Evolutionary conservation across 2,113 vertebrate species (phyloP).

Genomic region (Centropristis striata): DNA sequence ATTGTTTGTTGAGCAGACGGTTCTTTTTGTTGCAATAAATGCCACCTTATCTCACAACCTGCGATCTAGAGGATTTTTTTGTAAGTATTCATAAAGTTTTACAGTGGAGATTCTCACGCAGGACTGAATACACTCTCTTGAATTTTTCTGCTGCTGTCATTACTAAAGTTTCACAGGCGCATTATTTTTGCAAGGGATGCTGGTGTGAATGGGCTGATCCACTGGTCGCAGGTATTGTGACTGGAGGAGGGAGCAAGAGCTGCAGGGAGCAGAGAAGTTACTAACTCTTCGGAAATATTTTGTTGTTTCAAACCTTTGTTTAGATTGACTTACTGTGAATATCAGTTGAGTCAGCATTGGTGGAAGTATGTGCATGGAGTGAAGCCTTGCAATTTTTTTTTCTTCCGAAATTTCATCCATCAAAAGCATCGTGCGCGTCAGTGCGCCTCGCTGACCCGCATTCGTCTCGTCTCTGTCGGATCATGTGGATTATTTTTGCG

Average conservation of each 20-base stretch:
- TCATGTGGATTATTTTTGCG: slow-evolving; percentile 78
- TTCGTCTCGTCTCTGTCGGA: slow-evolving; percentile 17
- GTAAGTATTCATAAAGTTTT: background rate
- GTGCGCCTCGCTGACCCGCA: slow-evolving; percentile 26
- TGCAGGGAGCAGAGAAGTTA: background rate
- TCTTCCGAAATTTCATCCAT: slow-evolving; percentile 24
- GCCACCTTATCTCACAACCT: background rate
- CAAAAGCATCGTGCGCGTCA: slow-evolving; percentile 23
- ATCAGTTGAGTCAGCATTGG: background rate
- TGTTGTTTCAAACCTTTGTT: background rate
- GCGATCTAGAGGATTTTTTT: background rate
- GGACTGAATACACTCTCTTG: background rate
- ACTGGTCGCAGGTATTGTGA: slow-evolving; percentile 33
- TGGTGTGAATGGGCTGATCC: slow-evolving; percentile 43
- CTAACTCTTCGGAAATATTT: background rate
- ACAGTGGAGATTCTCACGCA: background rate
- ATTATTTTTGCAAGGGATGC: slow-evolving; percentile 34
- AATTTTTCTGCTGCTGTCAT: background rate
- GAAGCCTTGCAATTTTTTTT: slow-evolving; percentile 4
- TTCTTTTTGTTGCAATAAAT: background rate
- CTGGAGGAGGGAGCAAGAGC: slow-evolving; percentile 34
- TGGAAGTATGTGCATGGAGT: slow-evolving; percentile 5
- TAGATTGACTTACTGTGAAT: background rate
- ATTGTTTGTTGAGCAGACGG: background rate
- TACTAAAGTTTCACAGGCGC: slow-evolving; percentile 37